Evolutionary conservation across 2,888 invertebrate species (phyloP).

Genomic region (Chaitophorus viminalis): DNA sequence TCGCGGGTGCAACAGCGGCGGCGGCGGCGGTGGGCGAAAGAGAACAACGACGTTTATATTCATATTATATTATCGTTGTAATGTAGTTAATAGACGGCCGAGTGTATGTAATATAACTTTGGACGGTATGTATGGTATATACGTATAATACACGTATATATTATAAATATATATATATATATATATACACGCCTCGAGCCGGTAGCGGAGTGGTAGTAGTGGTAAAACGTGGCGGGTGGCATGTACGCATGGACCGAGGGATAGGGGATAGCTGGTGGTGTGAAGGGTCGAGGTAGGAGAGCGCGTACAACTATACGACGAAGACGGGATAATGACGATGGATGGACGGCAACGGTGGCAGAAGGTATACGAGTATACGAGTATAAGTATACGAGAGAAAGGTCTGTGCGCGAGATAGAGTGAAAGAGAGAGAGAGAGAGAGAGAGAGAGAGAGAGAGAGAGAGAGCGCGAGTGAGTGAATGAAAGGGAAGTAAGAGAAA

Average conservation of each 20-base stretch:
- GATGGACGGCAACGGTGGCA: neutral
- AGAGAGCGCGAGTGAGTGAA: neutral
- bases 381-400: neutral
- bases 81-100: neutral
- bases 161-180: too few relatives aligned
- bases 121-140: neutral
- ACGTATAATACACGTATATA: too few relatives aligned
- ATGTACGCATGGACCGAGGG: neutral
- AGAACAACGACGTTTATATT: constrained; percentile 10
- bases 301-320: neutral
- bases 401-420: neutral
- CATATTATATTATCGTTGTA: constrained; percentile 1
- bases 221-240: neutral
- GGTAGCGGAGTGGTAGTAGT: neutral
- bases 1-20: neutral
- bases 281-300: too few relatives aligned
- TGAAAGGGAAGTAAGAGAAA: too few relatives aligned
- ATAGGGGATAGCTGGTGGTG: neutral
- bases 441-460: neutral
- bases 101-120: constrained; percentile 4
- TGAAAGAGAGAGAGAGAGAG: neutral
- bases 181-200: neutral
- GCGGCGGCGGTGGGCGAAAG: neutral
- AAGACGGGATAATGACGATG: constrained; percentile 38
- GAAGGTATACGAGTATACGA: constrained; percentile 5